Conservation (phyloP, 1,140 invertebrate species). For the Ceratoteleas bidentatus region DNA sequence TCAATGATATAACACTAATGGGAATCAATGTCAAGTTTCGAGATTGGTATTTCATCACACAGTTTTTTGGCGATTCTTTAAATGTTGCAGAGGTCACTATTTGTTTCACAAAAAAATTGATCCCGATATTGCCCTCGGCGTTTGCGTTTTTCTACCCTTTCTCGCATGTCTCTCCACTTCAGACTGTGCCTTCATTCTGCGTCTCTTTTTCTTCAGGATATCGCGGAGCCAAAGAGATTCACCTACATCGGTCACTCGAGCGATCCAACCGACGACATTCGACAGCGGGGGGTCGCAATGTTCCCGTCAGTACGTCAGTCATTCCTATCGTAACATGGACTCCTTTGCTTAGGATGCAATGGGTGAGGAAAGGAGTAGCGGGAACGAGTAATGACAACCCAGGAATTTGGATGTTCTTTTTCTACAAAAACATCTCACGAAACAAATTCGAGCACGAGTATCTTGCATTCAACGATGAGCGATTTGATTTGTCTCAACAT, state of each 20-base stretch:
- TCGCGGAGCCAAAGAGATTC: slow-evolving; percentile 63
- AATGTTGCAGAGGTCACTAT: slow-evolving; percentile 35
- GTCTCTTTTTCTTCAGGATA: slow-evolving; percentile 51
- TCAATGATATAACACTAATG: slow-evolving; percentile 48
- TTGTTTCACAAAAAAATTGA: slow-evolving; percentile 41
- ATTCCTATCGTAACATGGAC: slow-evolving; percentile 75
- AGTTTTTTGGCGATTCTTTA: slow-evolving; percentile 31
- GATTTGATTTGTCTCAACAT: slow-evolving; percentile 53
- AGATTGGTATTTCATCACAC: slow-evolving; percentile 52
- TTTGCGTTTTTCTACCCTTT: slow-evolving; percentile 55
- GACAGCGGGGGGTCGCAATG: slow-evolving; percentile 77
- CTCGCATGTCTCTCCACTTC: slow-evolving; percentile 42
- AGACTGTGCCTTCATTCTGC: slow-evolving; percentile 37
- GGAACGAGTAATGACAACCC: slow-evolving; percentile 61
- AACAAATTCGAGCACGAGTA: slow-evolving; percentile 45
- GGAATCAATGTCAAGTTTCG: slow-evolving; percentile 48
- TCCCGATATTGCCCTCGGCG: slow-evolving; percentile 46
- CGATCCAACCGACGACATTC: slow-evolving; percentile 76
- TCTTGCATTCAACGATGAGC: slow-evolving; percentile 24
- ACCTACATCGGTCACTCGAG: slow-evolving; percentile 77
- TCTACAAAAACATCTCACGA: slow-evolving; percentile 47
- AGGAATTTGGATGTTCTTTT: slow-evolving; percentile 70
- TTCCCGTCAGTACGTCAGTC: slow-evolving; percentile 79
- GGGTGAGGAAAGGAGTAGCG: slow-evolving; percentile 59
- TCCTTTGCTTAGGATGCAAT: slow-evolving; percentile 64